Conservation (phyloP, 1,140 invertebrate genomes). For the Globodera ellingtonae region DNA sequence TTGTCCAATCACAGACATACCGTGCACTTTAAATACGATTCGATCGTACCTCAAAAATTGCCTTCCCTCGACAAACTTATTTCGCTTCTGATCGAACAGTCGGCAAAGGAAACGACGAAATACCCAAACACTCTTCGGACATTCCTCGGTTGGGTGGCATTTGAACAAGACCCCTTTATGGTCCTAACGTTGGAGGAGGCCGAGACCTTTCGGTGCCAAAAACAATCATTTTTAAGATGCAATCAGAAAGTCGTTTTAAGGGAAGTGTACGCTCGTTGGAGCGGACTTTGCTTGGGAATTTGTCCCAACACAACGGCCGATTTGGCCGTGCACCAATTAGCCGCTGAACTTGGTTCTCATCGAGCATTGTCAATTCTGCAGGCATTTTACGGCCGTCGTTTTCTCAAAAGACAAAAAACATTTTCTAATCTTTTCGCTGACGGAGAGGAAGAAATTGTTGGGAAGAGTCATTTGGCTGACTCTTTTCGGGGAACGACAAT, state of each 20-base stretch:
- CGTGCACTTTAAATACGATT: not conserved
- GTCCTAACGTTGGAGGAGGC: slow-evolving; percentile 18
- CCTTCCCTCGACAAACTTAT: not conserved
- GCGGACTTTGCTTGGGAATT: slow-evolving; percentile 11
- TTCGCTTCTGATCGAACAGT: not conserved
- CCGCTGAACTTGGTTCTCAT: slow-evolving; percentile 37
- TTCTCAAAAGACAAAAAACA: not conserved
- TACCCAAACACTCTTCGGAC: not conserved
- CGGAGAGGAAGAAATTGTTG: not conserved
- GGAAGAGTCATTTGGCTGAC: not conserved
- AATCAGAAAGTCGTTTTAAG: slow-evolving; percentile 14
- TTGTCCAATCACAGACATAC: not conserved
- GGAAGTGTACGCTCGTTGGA: slow-evolving; percentile 35
- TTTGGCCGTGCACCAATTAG: slow-evolving; percentile 36
- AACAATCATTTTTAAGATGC: not conserved
- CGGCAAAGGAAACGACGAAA: not conserved
- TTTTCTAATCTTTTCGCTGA: not conserved
- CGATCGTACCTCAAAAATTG: not conserved
- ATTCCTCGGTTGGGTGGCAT: not conserved
- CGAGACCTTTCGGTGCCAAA: not conserved
- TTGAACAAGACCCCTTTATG: not conserved
- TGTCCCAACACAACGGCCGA: not conserved
- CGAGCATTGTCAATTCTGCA: slow-evolving; percentile 36
- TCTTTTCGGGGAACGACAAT: not conserved
- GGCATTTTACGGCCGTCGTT: slow-evolving; percentile 25